phyloP scores from a whole-genome alignment of 2,888 invertebrate genomes.

The Cacoxenus indagator region DNA sequence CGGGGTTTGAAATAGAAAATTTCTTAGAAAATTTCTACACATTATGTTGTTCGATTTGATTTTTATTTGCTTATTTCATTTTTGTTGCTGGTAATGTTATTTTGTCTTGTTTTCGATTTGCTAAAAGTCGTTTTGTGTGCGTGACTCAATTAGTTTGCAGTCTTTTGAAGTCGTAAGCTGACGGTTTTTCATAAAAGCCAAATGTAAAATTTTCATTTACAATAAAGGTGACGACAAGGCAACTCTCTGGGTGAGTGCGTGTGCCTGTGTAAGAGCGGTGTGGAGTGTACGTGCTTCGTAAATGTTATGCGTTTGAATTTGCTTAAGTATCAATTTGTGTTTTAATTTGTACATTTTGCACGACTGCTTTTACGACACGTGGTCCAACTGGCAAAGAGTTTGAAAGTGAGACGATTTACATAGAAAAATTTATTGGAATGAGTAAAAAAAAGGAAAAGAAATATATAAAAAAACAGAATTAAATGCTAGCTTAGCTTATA shows the following conservation, averaged over 20 bases:
- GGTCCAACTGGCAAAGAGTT: neutral
- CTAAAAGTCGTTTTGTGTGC: neutral
- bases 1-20: neutral
- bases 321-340: constrained; percentile 8
- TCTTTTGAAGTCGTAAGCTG: neutral
- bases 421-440: neutral
- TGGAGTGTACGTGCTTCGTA: constrained; percentile 2
- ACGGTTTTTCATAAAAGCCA: constrained; percentile 2
- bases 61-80: neutral
- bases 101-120: neutral
- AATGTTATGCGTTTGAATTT: constrained; percentile 3
- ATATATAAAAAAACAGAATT: neutral
- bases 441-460: neutral
- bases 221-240: neutral
- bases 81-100: neutral
- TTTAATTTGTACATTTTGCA: constrained; percentile 4
- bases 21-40: neutral
- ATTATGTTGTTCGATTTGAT: neutral
- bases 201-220: constrained; percentile 15
- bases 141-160: constrained; percentile 20
- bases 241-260: neutral
- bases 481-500: too few relatives aligned
- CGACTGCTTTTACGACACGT: constrained; percentile 9
- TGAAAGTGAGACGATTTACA: neutral
- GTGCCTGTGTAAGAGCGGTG: neutral